phyloP scores from a whole-genome alignment of 2,113 vertebrate genomes.

The Clarias batrachus region DNA sequence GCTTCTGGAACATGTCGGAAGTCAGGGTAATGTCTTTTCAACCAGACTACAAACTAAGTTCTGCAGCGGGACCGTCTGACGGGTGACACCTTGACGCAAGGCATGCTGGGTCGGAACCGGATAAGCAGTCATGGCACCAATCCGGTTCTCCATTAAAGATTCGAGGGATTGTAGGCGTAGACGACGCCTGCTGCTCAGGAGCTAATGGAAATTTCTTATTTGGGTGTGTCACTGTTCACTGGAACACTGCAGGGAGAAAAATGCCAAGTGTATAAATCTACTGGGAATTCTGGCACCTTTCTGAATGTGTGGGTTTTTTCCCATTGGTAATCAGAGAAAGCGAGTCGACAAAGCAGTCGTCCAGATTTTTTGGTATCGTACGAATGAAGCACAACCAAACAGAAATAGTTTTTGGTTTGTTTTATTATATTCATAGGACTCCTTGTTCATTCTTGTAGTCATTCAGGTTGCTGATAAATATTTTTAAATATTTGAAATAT shows the following conservation, averaged over 20 bases:
- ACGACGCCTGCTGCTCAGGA: conserved; percentile 51
- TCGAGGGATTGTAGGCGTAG: conserved; percentile 14
- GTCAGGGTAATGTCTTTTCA: conserved; percentile 50
- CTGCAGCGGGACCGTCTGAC: conserved; percentile 61
- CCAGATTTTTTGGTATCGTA: not conserved
- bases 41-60: conserved; percentile 56
- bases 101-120: conserved; percentile 58
- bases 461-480: not conserved
- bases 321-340: not conserved
- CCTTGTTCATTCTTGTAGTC: not conserved
- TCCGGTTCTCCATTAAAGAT: conserved; percentile 55
- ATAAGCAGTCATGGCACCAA: conserved; percentile 51
- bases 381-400: not conserved
- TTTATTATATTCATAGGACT: not conserved
- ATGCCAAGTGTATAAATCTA: conserved; percentile 10
- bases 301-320: not conserved
- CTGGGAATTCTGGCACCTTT: not conserved
- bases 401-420: not conserved
- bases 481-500: not conserved
- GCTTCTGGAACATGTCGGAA: not conserved
- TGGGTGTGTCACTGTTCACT: conserved; percentile 38
- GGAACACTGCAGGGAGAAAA: conserved; percentile 12
- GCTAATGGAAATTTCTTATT: conserved; percentile 77
- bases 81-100: conserved; percentile 65
- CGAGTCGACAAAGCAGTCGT: not conserved